phyloP scores from a whole-genome alignment of 2,113 vertebrate species.

The Nerophis ophidion region DNA sequence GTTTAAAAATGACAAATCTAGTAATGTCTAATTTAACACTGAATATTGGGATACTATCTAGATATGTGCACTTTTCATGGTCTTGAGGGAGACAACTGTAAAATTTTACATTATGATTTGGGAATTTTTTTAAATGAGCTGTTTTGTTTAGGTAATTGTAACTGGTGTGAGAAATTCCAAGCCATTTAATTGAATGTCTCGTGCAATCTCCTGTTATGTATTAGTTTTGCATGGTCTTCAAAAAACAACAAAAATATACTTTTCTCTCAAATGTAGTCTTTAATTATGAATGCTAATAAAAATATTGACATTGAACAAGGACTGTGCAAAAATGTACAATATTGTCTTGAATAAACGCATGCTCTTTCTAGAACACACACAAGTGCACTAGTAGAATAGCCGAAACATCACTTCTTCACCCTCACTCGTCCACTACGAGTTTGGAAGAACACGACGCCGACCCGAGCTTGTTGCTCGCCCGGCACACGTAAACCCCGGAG shows the following conservation, averaged over 20 bases:
- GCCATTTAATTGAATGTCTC: too few species aligned
- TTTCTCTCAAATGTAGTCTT: constrained; percentile 1
- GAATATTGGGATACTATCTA: too few species aligned
- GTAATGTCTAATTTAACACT: too few species aligned
- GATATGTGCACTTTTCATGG: too few species aligned
- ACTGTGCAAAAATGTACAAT: constrained; percentile 20
- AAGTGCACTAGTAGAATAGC: neutral
- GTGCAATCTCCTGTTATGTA: too few species aligned
- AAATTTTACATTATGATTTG: too few species aligned
- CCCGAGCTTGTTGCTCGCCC: constrained; percentile 58
- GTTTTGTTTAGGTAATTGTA: too few species aligned
- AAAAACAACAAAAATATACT: neutral
- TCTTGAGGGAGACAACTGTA: too few species aligned
- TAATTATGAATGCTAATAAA: constrained; percentile 3
- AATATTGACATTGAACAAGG: constrained; percentile 16
- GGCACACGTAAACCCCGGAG: constrained; percentile 70
- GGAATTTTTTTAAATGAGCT: too few species aligned
- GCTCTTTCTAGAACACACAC: neutral
- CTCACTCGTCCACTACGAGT: constrained; percentile 35
- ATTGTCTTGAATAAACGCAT: neutral
- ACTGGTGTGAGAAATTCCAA: too few species aligned
- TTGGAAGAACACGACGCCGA: constrained; percentile 53
- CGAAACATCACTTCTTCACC: neutral
- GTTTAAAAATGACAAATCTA: too few species aligned
- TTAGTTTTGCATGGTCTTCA: too few species aligned